Evolutionary conservation across 2,797 vertebrate genomes (phyloP), one percentile per base, ranked within the genome.

Genomic region (Poeciliopsis infans): DNA sequence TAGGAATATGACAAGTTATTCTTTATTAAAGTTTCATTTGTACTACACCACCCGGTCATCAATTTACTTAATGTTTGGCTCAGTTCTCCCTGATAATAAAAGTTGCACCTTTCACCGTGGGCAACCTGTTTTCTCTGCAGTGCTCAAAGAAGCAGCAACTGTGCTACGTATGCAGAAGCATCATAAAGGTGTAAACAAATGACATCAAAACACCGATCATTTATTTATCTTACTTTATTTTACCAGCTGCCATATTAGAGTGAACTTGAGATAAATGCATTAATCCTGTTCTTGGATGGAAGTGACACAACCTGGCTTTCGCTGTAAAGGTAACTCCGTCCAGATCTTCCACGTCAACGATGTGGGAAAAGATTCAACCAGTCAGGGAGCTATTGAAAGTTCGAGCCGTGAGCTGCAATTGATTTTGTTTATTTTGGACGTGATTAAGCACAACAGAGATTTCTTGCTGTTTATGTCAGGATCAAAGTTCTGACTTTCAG

Each of bases 251-350:
- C 86, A 90, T 88, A 91, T 93, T 93, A 85, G 82, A 94, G 93
- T 92, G 90, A 94, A 94, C 91, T 91, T 93, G 93, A 94, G 92
- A 89, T 91, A 84, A 95, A 91, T 69, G 83, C 93, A 94, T 95
- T 90, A 92, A 95, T 95, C 87, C 68, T 12, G 72, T 77, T 80
- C 81, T 64, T 86, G 77, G 75, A 88, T 68, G 87, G 61, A 92
- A 91, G 91, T 88, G 91, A 94, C 92, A 92, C 87, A 85, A 85
- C 89, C 85, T 80, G 84, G 87, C 92, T 90, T 86, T 68, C 2
- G 57, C 78, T 86, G 82, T 91, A 87, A 92, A 94, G 93, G 93
- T 92, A 93, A 94, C 90, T 89, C 88, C 85, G 2, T 81, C 76
- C 79, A 80, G 88, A 89, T 79, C 86, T 84, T 79, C 77, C 51